Base-by-base conservation (phyloP, 2,888 invertebrate genomes). In the Pyralis farinalis region DNA sequence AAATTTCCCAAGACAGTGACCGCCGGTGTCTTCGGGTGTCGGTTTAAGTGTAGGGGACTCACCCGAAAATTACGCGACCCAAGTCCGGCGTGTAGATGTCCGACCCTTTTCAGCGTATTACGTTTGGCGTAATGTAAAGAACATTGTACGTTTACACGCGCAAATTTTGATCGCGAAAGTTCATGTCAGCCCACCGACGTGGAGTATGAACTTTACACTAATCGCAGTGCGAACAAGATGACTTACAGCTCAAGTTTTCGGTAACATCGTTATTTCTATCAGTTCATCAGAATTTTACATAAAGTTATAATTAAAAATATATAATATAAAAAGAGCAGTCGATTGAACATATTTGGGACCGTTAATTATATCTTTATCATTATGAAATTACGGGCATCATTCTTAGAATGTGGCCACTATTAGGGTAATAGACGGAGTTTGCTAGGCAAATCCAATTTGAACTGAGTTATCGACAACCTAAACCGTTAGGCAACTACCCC, bases 361-460 rank as follows among this genome's bases (percentile, higher is more conserved):
- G 12, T 3, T 20, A 11, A 10, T 4, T 32, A 20, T 34, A 16
- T 7, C 12, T 11, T 12, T n/a, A n/a, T n/a, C n/a, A 12, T 31
- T n/a, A 35, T 39, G 46, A 37, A 36, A 40, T 8, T 43, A 47
- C 41, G 34, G 44, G 57, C 54, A 54, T 58, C 64, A 62, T 65
- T 63, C 78, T 80, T 66, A 59, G 81, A 78, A 65, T 65, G 68
- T 63, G 10, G 64, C 67, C 73, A 59, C 56, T 53, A 63, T 55
- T 47, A 59, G 51, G 49, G 49, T 34, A 51, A 47, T 58, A 49
- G 51, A 46, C 57, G 70, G 73, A 73, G 58, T 67, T 75, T 77
- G 87, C 86, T 85, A 67, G 72, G 87, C 87, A 81, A 83, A 80
- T 67, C 75, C 78, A 55, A 55, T 3, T 55, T 54, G 45, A 57